A percentile compares a stretch with the other conserved stretches of the same genome.
Conservation (phyloP, 2,797 vertebrate genomes). For the Triplophysa bombifrons region DNA sequence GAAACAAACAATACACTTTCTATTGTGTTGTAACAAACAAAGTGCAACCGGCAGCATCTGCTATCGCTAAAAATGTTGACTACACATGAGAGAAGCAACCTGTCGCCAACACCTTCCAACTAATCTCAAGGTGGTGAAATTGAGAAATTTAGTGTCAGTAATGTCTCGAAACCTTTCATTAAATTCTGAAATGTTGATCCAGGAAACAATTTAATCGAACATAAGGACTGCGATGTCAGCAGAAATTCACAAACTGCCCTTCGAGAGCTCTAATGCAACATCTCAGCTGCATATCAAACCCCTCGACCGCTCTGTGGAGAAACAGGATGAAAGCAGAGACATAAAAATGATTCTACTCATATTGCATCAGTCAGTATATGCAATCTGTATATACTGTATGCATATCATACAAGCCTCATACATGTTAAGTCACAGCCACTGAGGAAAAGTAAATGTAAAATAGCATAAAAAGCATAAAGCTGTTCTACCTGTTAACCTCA, state of each 20-base stretch:
- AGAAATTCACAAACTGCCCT: background rate
- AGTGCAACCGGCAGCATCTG: background rate
- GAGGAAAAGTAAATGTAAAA: background rate
- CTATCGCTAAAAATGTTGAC: background rate
- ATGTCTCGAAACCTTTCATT: background rate
- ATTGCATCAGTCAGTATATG: background rate
- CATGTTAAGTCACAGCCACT: background rate
- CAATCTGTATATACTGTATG: background rate
- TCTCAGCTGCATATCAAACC: conserved; percentile 3
- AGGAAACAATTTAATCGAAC: conserved; percentile 5
- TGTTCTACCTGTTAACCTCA: background rate
- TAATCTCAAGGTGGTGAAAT: no score
- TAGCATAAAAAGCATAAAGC: no score
- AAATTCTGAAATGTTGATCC: background rate
- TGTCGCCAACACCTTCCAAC: background rate
- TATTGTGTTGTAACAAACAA: background rate
- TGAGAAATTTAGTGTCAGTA: no score
- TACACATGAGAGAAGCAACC: background rate
- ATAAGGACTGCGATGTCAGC: background rate
- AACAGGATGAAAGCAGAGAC: background rate
- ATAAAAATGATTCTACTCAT: background rate
- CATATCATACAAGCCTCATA: background rate
- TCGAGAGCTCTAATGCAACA: conserved; percentile 12
- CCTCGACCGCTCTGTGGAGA: background rate
- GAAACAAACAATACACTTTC: background rate